Conservation (phyloP, 2,888 invertebrate genomes). For the Holacanthella duospinosa region DNA sequence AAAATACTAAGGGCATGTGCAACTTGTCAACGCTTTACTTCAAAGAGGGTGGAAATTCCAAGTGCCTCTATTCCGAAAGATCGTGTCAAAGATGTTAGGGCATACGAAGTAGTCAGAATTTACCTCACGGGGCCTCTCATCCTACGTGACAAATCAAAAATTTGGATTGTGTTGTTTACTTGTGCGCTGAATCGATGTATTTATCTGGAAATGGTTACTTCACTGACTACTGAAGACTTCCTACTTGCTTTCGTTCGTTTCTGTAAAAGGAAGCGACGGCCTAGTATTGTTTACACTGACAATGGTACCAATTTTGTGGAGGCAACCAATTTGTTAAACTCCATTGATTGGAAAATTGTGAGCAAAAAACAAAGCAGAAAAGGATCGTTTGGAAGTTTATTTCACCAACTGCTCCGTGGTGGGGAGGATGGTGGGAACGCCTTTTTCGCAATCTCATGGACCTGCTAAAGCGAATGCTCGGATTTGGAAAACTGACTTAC, state of each 20-base stretch:
- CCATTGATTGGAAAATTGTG: conserved; percentile 46
- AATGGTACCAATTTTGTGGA: conserved; percentile 42
- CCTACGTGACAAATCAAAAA: conserved; percentile 33
- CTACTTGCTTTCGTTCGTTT: conserved; percentile 39
- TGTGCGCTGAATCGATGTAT: conserved; percentile 41
- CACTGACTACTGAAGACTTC: conserved; percentile 39
- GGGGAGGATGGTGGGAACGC: conserved; percentile 16
- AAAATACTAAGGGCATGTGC: background rate
- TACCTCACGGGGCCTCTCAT: conserved; percentile 41
- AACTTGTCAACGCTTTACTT: background rate
- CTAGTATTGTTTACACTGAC: conserved; percentile 40
- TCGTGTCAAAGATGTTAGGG: conserved; percentile 35
- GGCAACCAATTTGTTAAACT: conserved; percentile 42
- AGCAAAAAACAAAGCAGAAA: background rate
- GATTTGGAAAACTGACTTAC: background rate
- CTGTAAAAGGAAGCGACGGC: conserved; percentile 39
- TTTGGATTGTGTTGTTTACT: conserved; percentile 40
- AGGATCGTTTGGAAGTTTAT: conserved; percentile 8
- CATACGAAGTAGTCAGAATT: conserved; percentile 39
- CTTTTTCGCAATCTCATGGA: background rate
- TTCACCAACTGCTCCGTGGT: conserved; percentile 13
- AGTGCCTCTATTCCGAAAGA: conserved; percentile 35
- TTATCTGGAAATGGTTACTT: conserved; percentile 40
- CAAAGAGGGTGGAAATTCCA: background rate
- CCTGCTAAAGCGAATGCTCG: conserved; percentile 3